Conservation (phyloP, 2,888 invertebrate species). For the Machimus rusticus region DNA sequence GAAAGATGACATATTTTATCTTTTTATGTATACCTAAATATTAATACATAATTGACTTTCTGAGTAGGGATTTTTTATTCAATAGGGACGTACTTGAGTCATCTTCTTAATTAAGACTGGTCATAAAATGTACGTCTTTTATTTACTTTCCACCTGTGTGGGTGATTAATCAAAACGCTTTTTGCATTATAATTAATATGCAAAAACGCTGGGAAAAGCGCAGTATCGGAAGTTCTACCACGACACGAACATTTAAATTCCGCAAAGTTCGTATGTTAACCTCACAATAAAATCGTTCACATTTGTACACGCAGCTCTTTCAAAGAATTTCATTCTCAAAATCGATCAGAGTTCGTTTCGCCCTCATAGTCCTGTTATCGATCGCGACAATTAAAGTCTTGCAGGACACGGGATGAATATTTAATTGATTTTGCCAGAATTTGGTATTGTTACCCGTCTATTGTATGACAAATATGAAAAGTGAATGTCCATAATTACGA, state of each 20-base stretch:
- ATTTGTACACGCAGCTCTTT: background rate
- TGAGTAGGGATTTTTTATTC: no score
- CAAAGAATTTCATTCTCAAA: background rate
- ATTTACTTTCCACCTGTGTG: background rate
- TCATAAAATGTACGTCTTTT: background rate
- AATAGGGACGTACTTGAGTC: background rate
- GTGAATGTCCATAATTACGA: background rate
- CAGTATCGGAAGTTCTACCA: background rate
- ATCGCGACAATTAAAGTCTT: background rate
- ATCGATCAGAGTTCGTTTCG: background rate
- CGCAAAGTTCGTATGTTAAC: background rate
- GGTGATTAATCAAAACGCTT: background rate
- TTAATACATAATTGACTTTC: no score
- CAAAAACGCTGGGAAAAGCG: background rate
- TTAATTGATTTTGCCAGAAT: background rate
- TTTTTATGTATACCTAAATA: no score
- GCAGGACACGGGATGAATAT: background rate
- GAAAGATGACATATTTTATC: no score
- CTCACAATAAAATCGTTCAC: background rate
- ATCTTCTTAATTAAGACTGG: background rate
- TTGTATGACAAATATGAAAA: slow-evolving; percentile 24
- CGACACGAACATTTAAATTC: background rate
- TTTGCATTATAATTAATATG: background rate
- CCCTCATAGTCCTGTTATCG: background rate
- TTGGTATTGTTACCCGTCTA: background rate